phyloP scores from a whole-genome alignment of 2,113 vertebrate genomes.

The Platysteira castanea region DNA sequence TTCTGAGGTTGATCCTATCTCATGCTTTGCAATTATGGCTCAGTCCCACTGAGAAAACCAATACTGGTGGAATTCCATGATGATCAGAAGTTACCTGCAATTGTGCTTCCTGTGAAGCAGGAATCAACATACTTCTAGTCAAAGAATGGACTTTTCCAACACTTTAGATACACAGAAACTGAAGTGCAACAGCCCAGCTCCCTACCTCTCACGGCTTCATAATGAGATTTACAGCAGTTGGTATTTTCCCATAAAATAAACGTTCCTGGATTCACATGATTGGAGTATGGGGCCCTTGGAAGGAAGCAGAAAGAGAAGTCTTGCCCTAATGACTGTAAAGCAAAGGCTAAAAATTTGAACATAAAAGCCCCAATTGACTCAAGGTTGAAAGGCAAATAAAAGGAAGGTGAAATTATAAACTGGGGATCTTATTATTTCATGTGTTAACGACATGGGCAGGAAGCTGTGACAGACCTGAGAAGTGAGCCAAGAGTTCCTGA shows the following conservation, averaged over 20 bases:
- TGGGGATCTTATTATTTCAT: not conserved
- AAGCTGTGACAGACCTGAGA: not conserved
- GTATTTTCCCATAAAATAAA: not conserved
- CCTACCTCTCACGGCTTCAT: not conserved
- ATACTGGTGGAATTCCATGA: not conserved
- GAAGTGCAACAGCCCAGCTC: not conserved
- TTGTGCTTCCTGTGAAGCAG: not conserved
- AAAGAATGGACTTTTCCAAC: not conserved
- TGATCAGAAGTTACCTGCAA: not conserved
- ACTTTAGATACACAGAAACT: not conserved
- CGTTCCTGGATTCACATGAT: not conserved
- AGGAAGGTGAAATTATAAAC: not conserved
- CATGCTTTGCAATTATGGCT: not conserved
- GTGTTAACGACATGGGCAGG: not conserved
- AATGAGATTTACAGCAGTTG: conserved; percentile 20
- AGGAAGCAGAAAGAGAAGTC: not conserved
- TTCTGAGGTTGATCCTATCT: not conserved
- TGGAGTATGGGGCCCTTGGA: not conserved
- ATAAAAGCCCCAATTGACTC: not conserved
- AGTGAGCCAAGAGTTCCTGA: conserved; percentile 11
- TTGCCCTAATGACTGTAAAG: not conserved
- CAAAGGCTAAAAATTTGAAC: not conserved
- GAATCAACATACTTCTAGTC: not conserved
- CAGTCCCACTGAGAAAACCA: not conserved
- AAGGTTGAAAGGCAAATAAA: not conserved